phyloP scores from a whole-genome alignment of 2,888 invertebrate species.

The Patella pellucida region DNA sequence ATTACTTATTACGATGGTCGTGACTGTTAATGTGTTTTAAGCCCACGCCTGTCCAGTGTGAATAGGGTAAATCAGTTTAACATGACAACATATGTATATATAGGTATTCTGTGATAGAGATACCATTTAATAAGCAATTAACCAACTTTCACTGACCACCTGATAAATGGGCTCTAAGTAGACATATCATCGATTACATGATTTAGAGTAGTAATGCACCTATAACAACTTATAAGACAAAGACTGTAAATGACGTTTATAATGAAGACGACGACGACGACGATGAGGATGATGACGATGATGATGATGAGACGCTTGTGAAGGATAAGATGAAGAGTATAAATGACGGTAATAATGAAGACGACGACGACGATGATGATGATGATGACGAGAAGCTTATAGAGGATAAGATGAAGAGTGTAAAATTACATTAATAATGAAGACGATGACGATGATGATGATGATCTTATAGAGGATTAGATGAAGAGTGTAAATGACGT shows the following conservation, averaged over 20 bases:
- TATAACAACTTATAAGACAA: not conserved
- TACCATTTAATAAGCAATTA: too few relatives aligned
- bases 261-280: conserved; percentile 14
- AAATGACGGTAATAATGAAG: not conserved
- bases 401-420: not conserved
- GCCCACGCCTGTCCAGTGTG: too few relatives aligned
- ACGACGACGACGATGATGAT: not conserved
- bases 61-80: too few relatives aligned
- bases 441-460: conserved; percentile 17
- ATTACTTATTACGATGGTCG: too few relatives aligned
- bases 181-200: too few relatives aligned
- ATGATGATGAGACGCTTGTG: not conserved
- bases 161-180: too few relatives aligned
- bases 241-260: conserved; percentile 14
- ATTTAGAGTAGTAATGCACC: too few relatives aligned
- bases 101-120: too few relatives aligned
- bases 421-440: not conserved
- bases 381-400: not conserved
- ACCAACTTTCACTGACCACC: too few relatives aligned
- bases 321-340: not conserved
- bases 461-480: not conserved
- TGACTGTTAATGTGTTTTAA: too few relatives aligned
- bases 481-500: not conserved
- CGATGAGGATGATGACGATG: conserved; percentile 9
- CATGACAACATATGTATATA: too few relatives aligned